Evolutionary conservation across 30 jellyfish, hydroid and myxozoan genomes (phyloP).

Genomic region (Nemopilema nomurai): DNA sequence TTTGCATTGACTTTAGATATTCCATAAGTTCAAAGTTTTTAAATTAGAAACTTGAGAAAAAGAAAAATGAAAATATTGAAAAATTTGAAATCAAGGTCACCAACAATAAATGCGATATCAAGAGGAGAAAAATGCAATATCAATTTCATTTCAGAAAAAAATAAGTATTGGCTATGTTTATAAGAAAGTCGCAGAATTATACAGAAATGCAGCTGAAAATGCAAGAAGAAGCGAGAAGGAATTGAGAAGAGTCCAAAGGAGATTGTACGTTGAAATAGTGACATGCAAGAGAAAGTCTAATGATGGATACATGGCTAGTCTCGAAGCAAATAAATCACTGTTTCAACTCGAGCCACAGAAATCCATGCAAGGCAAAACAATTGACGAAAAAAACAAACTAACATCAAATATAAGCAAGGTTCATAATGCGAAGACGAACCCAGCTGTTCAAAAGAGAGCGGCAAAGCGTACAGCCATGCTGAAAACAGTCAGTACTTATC

Average conservation of each 20-base stretch:
- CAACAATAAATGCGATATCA: no score
- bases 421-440: not conserved
- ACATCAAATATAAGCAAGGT: not conserved
- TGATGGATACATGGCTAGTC: no score
- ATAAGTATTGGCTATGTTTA: not conserved
- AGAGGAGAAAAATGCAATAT: no score
- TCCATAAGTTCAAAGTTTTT: no score
- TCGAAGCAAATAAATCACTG: not conserved
- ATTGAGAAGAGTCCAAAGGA: slow-evolving; percentile 19
- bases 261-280: slow-evolving; percentile 1
- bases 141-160: not conserved
- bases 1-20: no score
- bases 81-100: no score
- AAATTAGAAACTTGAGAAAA: no score
- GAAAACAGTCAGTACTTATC: not conserved
- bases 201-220: slow-evolving; percentile 1
- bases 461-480: not conserved
- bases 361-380: not conserved
- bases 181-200: not conserved
- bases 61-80: no score
- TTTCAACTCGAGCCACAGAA: slow-evolving; percentile 18
- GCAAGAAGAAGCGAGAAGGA: slow-evolving; percentile 11
- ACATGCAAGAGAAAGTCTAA: not conserved
- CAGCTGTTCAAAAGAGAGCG: not conserved
- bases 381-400: not conserved